Evolutionary conservation across 2,888 invertebrate genomes (phyloP).

Genomic region (Rotaria socialis): DNA sequence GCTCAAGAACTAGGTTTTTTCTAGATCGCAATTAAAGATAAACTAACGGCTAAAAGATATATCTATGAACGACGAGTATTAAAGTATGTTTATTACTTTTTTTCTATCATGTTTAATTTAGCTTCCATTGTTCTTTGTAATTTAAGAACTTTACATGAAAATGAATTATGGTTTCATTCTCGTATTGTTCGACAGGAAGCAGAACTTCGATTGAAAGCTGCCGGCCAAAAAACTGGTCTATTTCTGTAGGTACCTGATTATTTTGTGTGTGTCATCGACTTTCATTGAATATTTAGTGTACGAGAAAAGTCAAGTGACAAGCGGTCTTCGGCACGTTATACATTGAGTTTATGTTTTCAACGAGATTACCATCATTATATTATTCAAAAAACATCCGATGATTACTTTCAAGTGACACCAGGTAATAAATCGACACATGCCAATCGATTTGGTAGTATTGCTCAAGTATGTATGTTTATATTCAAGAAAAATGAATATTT

Average conservation of each 20-base stretch:
- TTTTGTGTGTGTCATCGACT: neutral
- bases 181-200: slow-evolving; percentile 57
- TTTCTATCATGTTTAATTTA: neutral
- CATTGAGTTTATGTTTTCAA: slow-evolving; percentile 43
- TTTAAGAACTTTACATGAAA: slow-evolving; percentile 53
- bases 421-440: neutral
- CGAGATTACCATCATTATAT: slow-evolving; percentile 42
- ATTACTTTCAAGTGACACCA: neutral
- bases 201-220: slow-evolving; percentile 53
- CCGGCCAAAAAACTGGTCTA: slow-evolving; percentile 59
- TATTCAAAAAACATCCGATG: neutral
- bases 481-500: neutral
- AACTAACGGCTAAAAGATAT: neutral
- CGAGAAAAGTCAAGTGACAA: neutral
- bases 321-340: neutral
- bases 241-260: slow-evolving; percentile 52
- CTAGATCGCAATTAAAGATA: slow-evolving; percentile 1
- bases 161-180: slow-evolving; percentile 61
- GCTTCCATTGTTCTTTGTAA: neutral
- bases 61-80: slow-evolving; percentile 44
- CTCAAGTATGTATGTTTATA: slow-evolving; percentile 15
- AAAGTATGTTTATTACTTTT: neutral
- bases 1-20: neutral
- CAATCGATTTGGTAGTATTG: neutral
- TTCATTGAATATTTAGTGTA: neutral